Base-by-base conservation (phyloP, 2,797 vertebrate genomes). In the Gobio occitaniae region DNA sequence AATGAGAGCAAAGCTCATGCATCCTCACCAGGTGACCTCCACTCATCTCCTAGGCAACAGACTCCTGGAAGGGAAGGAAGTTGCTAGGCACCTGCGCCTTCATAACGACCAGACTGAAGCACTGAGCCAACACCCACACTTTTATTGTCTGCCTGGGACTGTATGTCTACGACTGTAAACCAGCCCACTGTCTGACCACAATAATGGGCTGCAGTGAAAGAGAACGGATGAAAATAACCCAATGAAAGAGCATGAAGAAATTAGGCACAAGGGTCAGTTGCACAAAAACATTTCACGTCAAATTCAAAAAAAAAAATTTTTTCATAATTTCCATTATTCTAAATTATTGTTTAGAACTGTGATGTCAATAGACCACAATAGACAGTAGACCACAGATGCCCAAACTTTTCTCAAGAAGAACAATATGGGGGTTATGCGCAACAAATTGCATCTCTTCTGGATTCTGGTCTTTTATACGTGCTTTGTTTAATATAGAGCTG, bases 41-140 rank as follows among this genome's bases (percentile, higher is more conserved):
- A 25, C 75, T 83, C 25, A 86, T 91, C 76, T 82, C 90, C 87
- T 74, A 87, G 78, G 87, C 66, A 87, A 92, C 88, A 86, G 81
- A 86, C 68, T 86, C 72, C 54, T 71, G 63, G 56, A 86, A 76
- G 83, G 59, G 85, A 85, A 56, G 79, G 65, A 56, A 79, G 88
- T 86, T 89, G 88, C 88, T 87, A 86, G 89, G 88, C 71, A 70
- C 82, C 59, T 66, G 70, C 54, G 25, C 79, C 86, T 89, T 86
- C 85, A 72, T 82, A 83, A 69, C 71, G 63, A 89, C 76, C 87
- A 87, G 87, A 74, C 77, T 68, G 44, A 72, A 87, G 47, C 54
- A 82, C n/a, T 50, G 82, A 86, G 86, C 76, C 86, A 86, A 80
- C 80, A 44, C 87, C 87, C 83, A 61, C 63, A 72, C 63, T 68